Conservation (phyloP, 2,888 invertebrate species). For the Amphipoea lucens region DNA sequence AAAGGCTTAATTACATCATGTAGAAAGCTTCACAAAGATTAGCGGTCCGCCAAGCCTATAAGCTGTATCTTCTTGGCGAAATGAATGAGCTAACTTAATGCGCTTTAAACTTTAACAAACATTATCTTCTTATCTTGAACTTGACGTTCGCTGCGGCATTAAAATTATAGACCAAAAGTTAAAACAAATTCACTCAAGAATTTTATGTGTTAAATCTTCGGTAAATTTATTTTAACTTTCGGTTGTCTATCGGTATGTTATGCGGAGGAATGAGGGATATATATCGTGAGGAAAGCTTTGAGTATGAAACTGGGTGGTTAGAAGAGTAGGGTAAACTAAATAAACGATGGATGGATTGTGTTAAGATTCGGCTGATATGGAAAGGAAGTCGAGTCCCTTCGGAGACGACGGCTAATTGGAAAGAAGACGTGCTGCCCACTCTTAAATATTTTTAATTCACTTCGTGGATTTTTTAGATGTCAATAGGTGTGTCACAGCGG, state of each 20-base stretch:
- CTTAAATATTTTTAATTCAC: background rate
- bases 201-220: too few species aligned
- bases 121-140: slow-evolving; percentile 24
- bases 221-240: background rate
- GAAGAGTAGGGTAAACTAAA: background rate
- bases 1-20: background rate
- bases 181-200: background rate
- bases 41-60: slow-evolving; percentile 16
- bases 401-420: background rate
- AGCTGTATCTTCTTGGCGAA: background rate
- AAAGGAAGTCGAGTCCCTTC: background rate
- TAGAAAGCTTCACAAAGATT: slow-evolving; percentile 2
- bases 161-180: slow-evolving; percentile 1
- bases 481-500: too few species aligned
- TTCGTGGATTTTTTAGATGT: too few species aligned
- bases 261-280: background rate
- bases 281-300: background rate
- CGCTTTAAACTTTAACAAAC: slow-evolving; percentile 22
- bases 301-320: background rate
- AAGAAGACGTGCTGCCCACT: background rate
- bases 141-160: background rate
- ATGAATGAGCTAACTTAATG: slow-evolving; percentile 21
- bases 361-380: background rate
- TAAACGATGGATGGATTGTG: background rate
- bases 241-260: background rate